Conservation (phyloP, 2,113 vertebrate genomes). For the Pelobates fuscus region DNA sequence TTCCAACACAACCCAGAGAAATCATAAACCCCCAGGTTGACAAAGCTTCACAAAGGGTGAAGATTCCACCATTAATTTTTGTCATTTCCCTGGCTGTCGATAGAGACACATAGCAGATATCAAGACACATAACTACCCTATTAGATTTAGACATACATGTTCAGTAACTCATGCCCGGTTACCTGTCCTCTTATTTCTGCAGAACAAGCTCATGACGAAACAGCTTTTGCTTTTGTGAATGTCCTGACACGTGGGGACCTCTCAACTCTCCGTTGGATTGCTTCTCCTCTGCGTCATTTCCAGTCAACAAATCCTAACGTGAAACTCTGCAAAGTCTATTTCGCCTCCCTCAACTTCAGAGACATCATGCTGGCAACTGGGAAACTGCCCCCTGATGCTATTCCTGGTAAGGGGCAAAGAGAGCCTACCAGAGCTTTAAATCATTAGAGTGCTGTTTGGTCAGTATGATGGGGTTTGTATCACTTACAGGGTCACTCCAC, state of each 20-base stretch:
- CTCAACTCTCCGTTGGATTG: slow-evolving; percentile 90
- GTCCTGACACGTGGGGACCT: slow-evolving; percentile 90
- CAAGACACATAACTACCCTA: too few species aligned
- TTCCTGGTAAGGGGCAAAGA: slow-evolving; percentile 77
- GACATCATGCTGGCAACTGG: slow-evolving; percentile 97
- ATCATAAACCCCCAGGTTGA: too few species aligned
- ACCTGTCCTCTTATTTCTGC: neutral
- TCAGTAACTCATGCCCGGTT: too few species aligned
- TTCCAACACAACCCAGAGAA: too few species aligned
- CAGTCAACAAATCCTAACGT: slow-evolving; percentile 51
- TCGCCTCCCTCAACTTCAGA: slow-evolving; percentile 91
- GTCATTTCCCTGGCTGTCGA: too few species aligned
- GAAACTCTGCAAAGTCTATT: slow-evolving; percentile 83
- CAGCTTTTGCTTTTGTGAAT: slow-evolving; percentile 86
- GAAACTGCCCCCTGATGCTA: slow-evolving; percentile 90
- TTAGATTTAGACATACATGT: too few species aligned
- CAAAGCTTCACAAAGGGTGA: too few species aligned
- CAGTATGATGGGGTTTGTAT: too few species aligned
- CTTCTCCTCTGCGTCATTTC: slow-evolving; percentile 78
- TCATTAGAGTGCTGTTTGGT: too few species aligned
- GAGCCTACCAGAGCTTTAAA: neutral
- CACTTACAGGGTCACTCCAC: too few species aligned
- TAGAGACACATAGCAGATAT: too few species aligned
- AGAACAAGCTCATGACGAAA: slow-evolving; percentile 76
- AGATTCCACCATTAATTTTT: too few species aligned